Evolutionary conservation across 2,797 vertebrate species (phyloP).

Genomic region (Cossypha heuglini): DNA sequence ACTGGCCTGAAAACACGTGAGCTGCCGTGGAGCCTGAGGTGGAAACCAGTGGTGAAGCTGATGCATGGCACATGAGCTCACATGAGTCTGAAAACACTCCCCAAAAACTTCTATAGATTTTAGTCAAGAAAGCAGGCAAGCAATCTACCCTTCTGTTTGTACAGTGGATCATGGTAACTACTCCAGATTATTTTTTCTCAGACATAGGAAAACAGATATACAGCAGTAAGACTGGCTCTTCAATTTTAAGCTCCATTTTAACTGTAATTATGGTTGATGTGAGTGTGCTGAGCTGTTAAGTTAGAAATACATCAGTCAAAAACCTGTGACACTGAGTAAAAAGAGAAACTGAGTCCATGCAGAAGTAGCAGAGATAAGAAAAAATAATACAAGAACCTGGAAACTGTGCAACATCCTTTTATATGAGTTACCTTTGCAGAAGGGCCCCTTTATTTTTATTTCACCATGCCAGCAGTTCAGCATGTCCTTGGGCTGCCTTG

Average conservation of each 20-base stretch:
- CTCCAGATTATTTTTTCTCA: background rate
- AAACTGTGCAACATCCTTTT: background rate
- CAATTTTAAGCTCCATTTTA: background rate
- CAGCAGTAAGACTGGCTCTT: background rate
- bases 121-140: background rate
- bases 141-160: background rate
- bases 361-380: background rate
- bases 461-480: background rate
- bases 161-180: background rate
- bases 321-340: background rate
- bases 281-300: background rate
- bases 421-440: background rate
- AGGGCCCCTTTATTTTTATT: background rate
- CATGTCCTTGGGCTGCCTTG: rapidly evolving
- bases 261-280: background rate
- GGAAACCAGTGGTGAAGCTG: background rate
- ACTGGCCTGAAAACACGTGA: background rate
- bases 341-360: background rate
- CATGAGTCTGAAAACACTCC: background rate
- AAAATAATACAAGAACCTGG: background rate
- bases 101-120: background rate
- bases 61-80: background rate
- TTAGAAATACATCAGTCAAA: background rate
- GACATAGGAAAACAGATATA: background rate
- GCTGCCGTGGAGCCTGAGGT: background rate